These are phyloP conservation scores for Tiliqua scincoides DNA, from an alignment of 2,113 vertebrate genomes.

Conservation along the genomic window DNA sequence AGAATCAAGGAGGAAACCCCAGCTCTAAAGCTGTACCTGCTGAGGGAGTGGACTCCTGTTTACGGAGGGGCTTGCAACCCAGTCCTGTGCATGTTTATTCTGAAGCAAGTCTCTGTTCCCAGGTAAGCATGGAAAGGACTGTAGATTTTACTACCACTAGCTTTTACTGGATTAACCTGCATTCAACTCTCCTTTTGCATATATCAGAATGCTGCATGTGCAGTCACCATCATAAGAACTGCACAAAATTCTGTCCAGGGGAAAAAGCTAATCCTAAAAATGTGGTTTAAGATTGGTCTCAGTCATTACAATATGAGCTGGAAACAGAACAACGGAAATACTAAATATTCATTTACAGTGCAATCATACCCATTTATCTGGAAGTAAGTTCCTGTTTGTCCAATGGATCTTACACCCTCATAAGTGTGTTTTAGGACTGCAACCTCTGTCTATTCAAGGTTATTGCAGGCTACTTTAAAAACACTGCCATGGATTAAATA, in stretches of 20 bases:
- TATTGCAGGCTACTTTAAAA: not conserved
- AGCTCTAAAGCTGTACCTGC: too few relatives aligned
- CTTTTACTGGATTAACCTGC: not conserved
- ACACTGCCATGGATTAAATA: constrained; percentile 50
- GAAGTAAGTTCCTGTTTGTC: too few relatives aligned
- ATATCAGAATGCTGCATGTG: not conserved
- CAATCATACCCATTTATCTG: not conserved
- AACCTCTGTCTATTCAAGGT: constrained; percentile 14
- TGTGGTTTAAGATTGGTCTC: not conserved
- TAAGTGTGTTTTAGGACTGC: not conserved
- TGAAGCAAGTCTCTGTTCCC: not conserved
- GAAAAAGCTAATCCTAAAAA: constrained; percentile 23
- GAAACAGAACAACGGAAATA: not conserved
- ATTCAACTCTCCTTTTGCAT: not conserved
- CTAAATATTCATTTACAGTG: not conserved
- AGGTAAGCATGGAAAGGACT: not conserved
- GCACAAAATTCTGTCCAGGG: not conserved
- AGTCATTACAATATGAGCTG: not conserved
- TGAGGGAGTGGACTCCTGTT: not conserved
- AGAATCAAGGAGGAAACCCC: too few relatives aligned
- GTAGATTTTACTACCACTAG: not conserved
- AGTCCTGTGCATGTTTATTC: not conserved
- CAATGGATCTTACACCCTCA: not conserved
- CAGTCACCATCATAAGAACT: fast-evolving
- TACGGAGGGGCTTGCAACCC: not conserved